Evolutionary conservation across 1,140 invertebrate genomes (phyloP).

Genomic region (Zaprionus davidi): DNA sequence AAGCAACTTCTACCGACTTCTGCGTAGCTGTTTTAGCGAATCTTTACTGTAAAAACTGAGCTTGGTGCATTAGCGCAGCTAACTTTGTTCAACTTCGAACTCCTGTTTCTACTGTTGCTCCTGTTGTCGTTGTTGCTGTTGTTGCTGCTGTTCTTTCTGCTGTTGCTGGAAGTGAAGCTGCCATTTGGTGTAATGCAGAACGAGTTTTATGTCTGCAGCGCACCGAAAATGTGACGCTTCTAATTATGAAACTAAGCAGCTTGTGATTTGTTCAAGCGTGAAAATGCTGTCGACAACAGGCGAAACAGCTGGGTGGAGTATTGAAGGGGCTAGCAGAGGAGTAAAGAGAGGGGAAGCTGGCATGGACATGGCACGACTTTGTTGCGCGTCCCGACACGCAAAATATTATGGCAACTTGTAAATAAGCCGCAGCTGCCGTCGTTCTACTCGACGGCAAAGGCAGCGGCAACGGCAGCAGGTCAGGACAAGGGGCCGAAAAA

Average conservation of each 20-base stretch:
- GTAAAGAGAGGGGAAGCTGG: background rate
- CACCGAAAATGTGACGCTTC: constrained; percentile 78
- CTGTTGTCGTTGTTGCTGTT: constrained; percentile 8
- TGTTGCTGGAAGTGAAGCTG: constrained; percentile 30
- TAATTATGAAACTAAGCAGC: constrained; percentile 83
- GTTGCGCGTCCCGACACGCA: constrained; percentile 64
- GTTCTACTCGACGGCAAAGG: constrained; percentile 22
- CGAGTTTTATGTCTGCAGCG: constrained; percentile 64
- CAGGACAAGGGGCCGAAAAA: constrained; percentile 48
- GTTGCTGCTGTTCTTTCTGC: constrained; percentile 35
- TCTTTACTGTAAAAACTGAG: background rate
- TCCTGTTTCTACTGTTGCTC: constrained; percentile 30
- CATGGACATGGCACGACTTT: constrained; percentile 36
- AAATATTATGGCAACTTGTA: constrained; percentile 83
- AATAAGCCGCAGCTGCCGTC: constrained; percentile 78
- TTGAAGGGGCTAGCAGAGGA: background rate
- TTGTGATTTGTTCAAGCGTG: constrained; percentile 83
- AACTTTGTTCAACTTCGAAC: constrained; percentile 48
- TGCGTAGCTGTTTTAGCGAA: background rate
- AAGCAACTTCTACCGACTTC: background rate
- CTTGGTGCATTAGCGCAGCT: constrained; percentile 32
- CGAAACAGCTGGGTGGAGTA: constrained; percentile 11
- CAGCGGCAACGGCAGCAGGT: constrained; percentile 41
- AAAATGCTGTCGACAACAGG: constrained; percentile 81
- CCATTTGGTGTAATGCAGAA: constrained; percentile 74